Evolutionary conservation across 2,113 vertebrate genomes (phyloP).

Genomic region (Riparia riparia): DNA sequence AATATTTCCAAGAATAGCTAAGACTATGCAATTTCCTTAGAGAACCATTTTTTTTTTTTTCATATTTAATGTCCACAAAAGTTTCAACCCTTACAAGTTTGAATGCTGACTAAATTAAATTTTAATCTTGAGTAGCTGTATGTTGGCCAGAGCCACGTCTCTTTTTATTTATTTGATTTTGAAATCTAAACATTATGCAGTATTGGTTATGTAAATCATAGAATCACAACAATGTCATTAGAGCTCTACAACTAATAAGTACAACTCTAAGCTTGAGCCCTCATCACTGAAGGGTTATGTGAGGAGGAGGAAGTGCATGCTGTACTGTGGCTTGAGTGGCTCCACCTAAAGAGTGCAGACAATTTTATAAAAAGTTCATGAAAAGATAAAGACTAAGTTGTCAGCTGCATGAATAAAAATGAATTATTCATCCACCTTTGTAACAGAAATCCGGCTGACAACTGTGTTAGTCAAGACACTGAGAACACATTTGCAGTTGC

Average conservation of each 20-base stretch:
- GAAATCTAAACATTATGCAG: not conserved
- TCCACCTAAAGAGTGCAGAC: not conserved
- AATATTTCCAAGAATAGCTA: not conserved
- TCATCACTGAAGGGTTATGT: not conserved
- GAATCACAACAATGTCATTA: not conserved
- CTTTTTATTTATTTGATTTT: not conserved
- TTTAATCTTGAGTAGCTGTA: not conserved
- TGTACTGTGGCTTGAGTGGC: not conserved
- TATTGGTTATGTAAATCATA: not conserved
- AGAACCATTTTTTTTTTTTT: not conserved
- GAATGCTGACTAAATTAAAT: not conserved
- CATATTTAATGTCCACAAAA: not conserved
- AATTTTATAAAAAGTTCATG: not conserved
- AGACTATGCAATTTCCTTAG: not conserved
- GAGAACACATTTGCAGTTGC: not conserved
- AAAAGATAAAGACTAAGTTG: not conserved
- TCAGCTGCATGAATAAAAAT: not conserved
- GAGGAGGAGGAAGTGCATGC: rapidly evolving
- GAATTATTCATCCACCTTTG: not conserved
- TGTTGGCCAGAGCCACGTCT: not conserved
- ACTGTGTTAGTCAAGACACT: not conserved
- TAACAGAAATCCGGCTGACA: not conserved
- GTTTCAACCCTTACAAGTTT: not conserved
- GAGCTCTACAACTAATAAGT: not conserved
- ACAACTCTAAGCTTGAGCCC: not conserved